phyloP scores from a whole-genome alignment of 35 echinoderm and acorn worm genomes.

The Patiria miniata region DNA sequence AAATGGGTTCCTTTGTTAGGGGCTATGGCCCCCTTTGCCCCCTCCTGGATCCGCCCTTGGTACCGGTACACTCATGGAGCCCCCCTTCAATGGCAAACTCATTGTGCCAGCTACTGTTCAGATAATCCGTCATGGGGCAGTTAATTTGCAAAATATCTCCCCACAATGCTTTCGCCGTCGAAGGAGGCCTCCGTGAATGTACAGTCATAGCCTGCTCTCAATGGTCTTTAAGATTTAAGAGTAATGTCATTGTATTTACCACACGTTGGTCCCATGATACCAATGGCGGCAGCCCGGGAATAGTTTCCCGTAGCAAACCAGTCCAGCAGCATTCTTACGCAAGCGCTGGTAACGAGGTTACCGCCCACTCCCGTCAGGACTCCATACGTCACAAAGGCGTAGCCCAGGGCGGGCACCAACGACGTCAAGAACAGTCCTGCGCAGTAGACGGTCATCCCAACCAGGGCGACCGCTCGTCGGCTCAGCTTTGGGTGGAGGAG shows the following conservation, averaged over 20 bases:
- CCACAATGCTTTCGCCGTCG: too few species aligned
- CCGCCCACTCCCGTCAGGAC: not conserved
- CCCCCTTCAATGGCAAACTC: too few species aligned
- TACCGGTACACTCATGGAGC: too few species aligned
- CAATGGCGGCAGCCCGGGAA: not conserved
- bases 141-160: too few species aligned
- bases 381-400: not conserved
- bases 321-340: not conserved
- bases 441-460: not conserved
- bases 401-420: not conserved
- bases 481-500: not conserved
- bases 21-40: too few species aligned
- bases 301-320: not conserved
- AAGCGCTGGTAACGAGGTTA: not conserved
- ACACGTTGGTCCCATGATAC: not conserved
- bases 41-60: too few species aligned
- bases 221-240: too few species aligned
- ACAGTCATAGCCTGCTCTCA: too few species aligned
- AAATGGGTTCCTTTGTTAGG: too few species aligned
- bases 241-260: not conserved
- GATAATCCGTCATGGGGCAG: too few species aligned
- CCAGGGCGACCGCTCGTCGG: not conserved
- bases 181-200: too few species aligned
- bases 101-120: too few species aligned
- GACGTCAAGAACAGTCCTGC: conserved; percentile 16